Evolutionary conservation across 1,140 invertebrate species (phyloP), one percentile per base, ranked within the genome.

Genomic region (Pseudomyrmex sp.): DNA sequence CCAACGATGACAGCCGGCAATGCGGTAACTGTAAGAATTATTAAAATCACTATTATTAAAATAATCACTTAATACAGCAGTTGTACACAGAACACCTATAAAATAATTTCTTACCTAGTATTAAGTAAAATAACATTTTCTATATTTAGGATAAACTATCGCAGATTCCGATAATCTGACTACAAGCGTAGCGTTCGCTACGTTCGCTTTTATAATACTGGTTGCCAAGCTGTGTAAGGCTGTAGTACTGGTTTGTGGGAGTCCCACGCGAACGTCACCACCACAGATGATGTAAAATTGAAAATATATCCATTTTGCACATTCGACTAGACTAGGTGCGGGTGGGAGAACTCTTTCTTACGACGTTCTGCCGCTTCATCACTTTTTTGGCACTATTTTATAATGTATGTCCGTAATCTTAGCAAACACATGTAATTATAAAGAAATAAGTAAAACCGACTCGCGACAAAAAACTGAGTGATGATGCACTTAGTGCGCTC

Each of bases 171-270:
- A 50, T 76, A 13, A 44, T 89, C 87, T 91, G 85, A 48, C 61
- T 26, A 10, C 35, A 35, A 35, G 35, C 35, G 2, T 48, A 65
- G 7, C 8, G 1, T 59, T 0, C 10, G 50, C 15, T 52, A 65
- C 54, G 56, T 77, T 84, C 63, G 74, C 86, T 91, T 89, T 87
- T 91, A 91, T 90, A 91, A 73, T 58, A 44, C 2, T 44, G 1
- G 15, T 59, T 50, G 15, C 52, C 52, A 68, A 69, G 18, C 54
- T 44, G 23, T 13, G 1, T 18, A 26, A 52, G 20, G 26, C 48
- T 52, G n/a, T n/a, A 58, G 20, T 26, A 3, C n/a, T 46, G 8
- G 15, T 20, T 59, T 26, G 35, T 35, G 35, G 35, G 35, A 35
- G 35, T 35, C 35, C 35, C 35, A 35, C 35, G 35, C 35, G 35